These are phyloP conservation scores for Hylia prasina DNA, from an alignment of 2,113 vertebrate genomes.

Conservation along the genomic window DNA sequence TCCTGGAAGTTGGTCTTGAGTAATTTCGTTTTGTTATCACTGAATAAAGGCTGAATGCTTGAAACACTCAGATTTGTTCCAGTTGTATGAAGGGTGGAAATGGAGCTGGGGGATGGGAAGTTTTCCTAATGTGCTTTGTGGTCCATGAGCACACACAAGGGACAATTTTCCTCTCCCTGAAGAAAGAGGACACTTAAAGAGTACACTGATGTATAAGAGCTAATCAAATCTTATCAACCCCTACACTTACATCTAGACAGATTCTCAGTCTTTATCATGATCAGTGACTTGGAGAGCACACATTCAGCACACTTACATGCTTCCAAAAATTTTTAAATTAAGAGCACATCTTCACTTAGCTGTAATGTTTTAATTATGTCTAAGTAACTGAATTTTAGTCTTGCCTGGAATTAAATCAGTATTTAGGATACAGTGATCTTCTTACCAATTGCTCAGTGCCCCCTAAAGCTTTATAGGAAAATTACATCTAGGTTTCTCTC, in stretches of 20 bases:
- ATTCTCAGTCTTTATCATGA: neutral
- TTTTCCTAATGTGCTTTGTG: neutral
- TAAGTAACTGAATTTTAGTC: neutral
- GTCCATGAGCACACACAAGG: neutral
- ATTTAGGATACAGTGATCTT: neutral
- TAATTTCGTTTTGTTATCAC: neutral
- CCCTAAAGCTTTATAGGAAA: slow-evolving; percentile 6
- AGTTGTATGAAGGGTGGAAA: neutral
- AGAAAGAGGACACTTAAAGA: neutral
- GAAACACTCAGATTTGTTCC: neutral
- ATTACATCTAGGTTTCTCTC: neutral
- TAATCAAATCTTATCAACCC: neutral
- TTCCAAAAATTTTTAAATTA: neutral
- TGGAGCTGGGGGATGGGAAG: neutral
- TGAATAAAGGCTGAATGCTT: neutral
- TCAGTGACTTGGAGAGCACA: neutral
- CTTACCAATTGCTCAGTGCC: neutral
- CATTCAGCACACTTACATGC: neutral
- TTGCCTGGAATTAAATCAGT: neutral
- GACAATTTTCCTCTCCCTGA: neutral
- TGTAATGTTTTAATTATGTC: neutral
- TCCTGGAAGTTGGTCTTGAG: neutral
- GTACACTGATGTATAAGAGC: neutral
- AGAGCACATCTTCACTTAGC: neutral
- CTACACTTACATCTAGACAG: neutral